Percentiles rank a stretch among this genome's conserved stretches.
These are phyloP conservation scores for Hystrix cristata DNA, from an alignment of 2,113 vertebrate genomes.

Conservation along the genomic window DNA sequence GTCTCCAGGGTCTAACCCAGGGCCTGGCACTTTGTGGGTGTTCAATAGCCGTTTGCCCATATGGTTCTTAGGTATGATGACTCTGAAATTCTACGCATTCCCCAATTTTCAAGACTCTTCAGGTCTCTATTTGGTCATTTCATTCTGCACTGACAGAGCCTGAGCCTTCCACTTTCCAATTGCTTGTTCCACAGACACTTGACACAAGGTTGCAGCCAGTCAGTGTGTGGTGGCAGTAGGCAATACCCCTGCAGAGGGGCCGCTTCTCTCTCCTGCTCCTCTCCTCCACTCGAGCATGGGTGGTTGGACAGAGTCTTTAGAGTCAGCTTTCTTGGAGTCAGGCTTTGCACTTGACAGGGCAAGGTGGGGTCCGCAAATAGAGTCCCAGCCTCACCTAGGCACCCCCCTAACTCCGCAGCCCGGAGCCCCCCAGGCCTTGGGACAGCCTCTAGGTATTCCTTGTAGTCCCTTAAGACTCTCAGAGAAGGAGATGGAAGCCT, in stretches of 20 bases:
- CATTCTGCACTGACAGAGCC: background rate
- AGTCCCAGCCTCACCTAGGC: rapidly evolving
- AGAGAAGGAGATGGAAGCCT: background rate
- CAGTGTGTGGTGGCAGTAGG: background rate
- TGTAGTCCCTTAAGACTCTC: background rate
- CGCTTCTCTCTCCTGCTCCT: background rate
- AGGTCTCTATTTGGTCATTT: background rate
- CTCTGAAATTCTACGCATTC: slow-evolving; percentile 21
- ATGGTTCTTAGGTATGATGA: background rate
- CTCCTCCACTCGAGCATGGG: background rate
- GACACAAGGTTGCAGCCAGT: background rate
- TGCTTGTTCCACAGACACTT: background rate
- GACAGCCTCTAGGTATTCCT: background rate
- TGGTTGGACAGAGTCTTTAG: background rate
- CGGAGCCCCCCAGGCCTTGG: background rate
- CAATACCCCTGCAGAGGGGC: background rate
- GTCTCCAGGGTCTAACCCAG: background rate
- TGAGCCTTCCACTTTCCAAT: background rate
- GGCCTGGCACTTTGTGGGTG: background rate
- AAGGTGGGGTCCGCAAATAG: background rate
- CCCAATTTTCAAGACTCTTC: background rate
- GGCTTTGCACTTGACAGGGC: background rate
- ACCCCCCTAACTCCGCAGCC: background rate
- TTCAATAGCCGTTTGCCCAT: background rate
- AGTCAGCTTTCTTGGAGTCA: background rate